These are phyloP conservation scores for Lutraria lutraria DNA, from an alignment of 2,888 invertebrate genomes.

Conservation along the genomic window DNA sequence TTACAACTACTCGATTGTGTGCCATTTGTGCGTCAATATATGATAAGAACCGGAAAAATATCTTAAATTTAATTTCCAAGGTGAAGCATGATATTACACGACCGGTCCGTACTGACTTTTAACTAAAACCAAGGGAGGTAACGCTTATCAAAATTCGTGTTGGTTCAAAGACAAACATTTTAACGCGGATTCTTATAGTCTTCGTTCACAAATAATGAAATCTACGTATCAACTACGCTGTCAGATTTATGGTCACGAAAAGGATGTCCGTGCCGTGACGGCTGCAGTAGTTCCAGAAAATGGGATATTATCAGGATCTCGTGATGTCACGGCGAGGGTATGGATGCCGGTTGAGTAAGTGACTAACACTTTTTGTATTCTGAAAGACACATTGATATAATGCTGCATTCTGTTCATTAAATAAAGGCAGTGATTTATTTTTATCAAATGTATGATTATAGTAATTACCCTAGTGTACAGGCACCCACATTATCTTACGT, in stretches of 20 bases:
- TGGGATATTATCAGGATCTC: conserved; percentile 94
- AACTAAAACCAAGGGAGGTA: conserved; percentile 7
- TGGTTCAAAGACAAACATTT: conserved; percentile 6
- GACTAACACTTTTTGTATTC: not conserved
- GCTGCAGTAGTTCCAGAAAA: conserved; percentile 88
- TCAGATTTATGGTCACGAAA: conserved; percentile 91
- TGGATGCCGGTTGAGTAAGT: conserved; percentile 91
- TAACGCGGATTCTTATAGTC: not conserved
- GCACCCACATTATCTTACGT: not conserved
- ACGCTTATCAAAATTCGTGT: conserved; percentile 11
- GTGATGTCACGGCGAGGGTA: conserved; percentile 94
- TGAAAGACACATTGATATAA: conserved; percentile 22
- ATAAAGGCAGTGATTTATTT: too few relatives aligned
- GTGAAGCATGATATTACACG: conserved; percentile 30
- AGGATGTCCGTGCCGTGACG: conserved; percentile 94
- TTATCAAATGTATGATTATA: not conserved
- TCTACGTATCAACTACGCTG: conserved; percentile 92
- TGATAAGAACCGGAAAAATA: not conserved
- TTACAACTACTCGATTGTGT: conserved; percentile 54
- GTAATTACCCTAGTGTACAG: not conserved
- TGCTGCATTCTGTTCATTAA: not conserved
- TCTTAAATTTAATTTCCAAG: not conserved
- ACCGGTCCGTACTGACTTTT: not conserved
- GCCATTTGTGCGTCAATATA: conserved; percentile 30
- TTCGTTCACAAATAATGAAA: conserved; percentile 71